These are phyloP conservation scores for Nomada goodeniana DNA, from an alignment of 2,888 invertebrate genomes.

Conservation along the genomic window DNA sequence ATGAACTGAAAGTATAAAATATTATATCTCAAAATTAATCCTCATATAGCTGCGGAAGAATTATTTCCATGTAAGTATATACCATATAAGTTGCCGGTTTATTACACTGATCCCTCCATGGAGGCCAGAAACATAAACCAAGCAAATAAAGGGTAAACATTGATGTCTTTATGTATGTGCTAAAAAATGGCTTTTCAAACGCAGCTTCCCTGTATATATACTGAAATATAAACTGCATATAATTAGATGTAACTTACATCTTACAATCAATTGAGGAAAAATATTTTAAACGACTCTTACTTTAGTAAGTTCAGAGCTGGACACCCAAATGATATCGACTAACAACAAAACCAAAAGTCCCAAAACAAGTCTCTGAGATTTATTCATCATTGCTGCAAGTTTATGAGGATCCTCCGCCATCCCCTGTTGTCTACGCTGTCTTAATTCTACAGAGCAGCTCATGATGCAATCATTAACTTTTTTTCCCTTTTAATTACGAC, in stretches of 20 bases:
- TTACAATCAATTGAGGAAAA: background rate
- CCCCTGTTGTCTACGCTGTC: conserved; percentile 81
- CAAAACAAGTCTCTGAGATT: conserved; percentile 90
- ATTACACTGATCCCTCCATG: conserved; percentile 95
- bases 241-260: conserved; percentile 8
- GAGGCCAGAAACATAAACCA: conserved; percentile 94
- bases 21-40: conserved; percentile 33
- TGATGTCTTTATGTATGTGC: conserved; percentile 97
- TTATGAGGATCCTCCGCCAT: conserved; percentile 83
- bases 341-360: conserved; percentile 94
- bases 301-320: conserved; percentile 97
- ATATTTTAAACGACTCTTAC: conserved; percentile 85
- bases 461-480: conserved; percentile 62
- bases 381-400: conserved; percentile 86
- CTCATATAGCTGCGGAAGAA: conserved; percentile 29
- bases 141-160: conserved; percentile 96
- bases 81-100: conserved; percentile 90
- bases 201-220: conserved; percentile 93
- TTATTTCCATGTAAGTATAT: conserved; percentile 50
- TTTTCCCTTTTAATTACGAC: conserved; percentile 58
- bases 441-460: conserved; percentile 82
- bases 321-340: conserved; percentile 98
- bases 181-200: conserved; percentile 97
- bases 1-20: conserved; percentile 86
- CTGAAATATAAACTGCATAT: conserved; percentile 84